Conservation (phyloP, 64 coral and sea anemone genomes). For the Anthopleura sola region DNA sequence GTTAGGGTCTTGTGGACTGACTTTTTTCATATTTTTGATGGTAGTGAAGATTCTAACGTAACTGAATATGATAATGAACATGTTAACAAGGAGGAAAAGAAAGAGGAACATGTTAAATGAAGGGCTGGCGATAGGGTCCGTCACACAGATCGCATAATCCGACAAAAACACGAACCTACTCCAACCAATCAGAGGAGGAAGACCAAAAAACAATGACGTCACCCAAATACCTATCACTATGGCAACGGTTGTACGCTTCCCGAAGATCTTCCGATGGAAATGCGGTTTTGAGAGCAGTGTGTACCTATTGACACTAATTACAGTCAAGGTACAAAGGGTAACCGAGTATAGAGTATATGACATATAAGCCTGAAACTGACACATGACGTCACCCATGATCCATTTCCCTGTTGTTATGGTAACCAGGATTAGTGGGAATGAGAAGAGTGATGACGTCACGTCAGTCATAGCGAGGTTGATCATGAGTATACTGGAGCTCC, state of each 20-base stretch:
- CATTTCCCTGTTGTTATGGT: not conserved
- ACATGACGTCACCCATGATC: not conserved
- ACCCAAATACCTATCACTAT: constrained; percentile 6
- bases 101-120: not conserved
- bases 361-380: not conserved
- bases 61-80: not conserved
- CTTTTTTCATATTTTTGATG: not conserved
- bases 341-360: not conserved
- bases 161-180: not conserved
- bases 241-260: not conserved
- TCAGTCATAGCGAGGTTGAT: not conserved
- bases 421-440: not conserved
- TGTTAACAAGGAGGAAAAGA: not conserved
- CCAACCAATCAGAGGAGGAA: not conserved
- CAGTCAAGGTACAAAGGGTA: not conserved
- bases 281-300: not conserved
- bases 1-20: not conserved
- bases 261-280: not conserved
- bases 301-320: constrained; percentile 1
- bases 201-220: not conserved
- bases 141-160: constrained; percentile 1
- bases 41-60: not conserved
- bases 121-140: not conserved
- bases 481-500: not conserved
- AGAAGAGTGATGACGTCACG: not conserved